Base-by-base conservation (phyloP, 2,113 vertebrate species). In the Otis tarda region DNA sequence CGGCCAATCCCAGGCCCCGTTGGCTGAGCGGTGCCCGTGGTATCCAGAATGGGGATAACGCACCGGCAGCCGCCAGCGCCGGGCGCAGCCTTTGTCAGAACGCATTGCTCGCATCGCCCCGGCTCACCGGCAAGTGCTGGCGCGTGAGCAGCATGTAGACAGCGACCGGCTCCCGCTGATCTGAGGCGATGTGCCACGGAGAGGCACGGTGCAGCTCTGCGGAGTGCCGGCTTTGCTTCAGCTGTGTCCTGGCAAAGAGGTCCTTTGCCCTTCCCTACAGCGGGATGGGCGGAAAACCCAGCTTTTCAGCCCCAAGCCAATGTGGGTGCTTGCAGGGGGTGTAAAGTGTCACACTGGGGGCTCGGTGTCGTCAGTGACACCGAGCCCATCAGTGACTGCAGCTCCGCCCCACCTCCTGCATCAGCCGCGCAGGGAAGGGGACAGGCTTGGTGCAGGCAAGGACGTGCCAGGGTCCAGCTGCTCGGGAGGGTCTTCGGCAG, bases 381-480 rank as follows among this genome's bases (percentile, higher is more conserved):
- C 3, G 2, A 77, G 4, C 16, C n/a, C n/a, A 6, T 3, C 4
- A 8, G 24, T 37, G 60, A 14, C 1, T 6, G 41, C 70, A 50
- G 25, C 13, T 22, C 64, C 35, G 37, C 59, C 39, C 28, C 43
- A 18, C 30, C 35, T 16, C 74, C 15, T 28, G 35, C 65, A 3
- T 18, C 67, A 39, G 56, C 17, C 22, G 39, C n/a, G 7, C 4
- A 2, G 35, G 75, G 84, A n/a, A 67, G n/a, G 59, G 70, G 39
- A 14, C 22, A 27, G 49, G 37, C 63, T 7, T 28, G 19, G 13
- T 25, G 31, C 33, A 19, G 53, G 35, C 14, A 28, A 63, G 22
- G 6, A 6, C 1, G 7, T 37, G 37, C 50, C 64, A 9, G 15
- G 35, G 31, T 20, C 23, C 1, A 1, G 20, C 55, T 0, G 2